phyloP scores from a whole-genome alignment of 2,797 vertebrate species.

The Parambassis ranga region DNA sequence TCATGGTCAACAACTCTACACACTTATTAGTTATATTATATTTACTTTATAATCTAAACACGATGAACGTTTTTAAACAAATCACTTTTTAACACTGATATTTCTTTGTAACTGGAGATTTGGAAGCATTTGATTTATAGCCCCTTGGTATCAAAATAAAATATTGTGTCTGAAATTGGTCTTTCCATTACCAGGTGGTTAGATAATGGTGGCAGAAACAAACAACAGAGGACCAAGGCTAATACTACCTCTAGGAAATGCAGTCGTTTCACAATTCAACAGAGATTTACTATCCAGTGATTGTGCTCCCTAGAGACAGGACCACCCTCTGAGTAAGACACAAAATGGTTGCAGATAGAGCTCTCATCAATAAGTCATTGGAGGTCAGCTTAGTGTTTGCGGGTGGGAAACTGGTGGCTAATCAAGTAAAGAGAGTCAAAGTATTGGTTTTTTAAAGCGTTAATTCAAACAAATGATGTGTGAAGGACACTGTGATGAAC shows the following conservation, averaged over 20 bases:
- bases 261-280: constrained; percentile 54
- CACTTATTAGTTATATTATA: accelerated
- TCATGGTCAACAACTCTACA: neutral
- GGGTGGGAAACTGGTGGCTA: constrained; percentile 39
- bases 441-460: constrained; percentile 49
- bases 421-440: constrained; percentile 44
- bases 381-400: constrained; percentile 38
- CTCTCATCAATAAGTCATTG: constrained; percentile 59
- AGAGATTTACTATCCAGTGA: constrained; percentile 63
- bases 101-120: constrained; percentile 23
- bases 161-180: constrained; percentile 33
- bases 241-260: constrained; percentile 48
- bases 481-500: constrained; percentile 43
- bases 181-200: constrained; percentile 33
- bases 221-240: constrained; percentile 31
- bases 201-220: constrained; percentile 26
- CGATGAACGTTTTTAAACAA: neutral
- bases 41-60: neutral
- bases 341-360: constrained; percentile 41
- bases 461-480: constrained; percentile 43
- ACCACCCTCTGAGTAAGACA: constrained; percentile 40
- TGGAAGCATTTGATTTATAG: constrained; percentile 36
- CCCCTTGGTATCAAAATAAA: constrained; percentile 22
- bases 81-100: neutral
- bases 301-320: constrained; percentile 34